Conservation (phyloP, 2,113 vertebrate genomes). For the Corythornis madagascariensis region DNA sequence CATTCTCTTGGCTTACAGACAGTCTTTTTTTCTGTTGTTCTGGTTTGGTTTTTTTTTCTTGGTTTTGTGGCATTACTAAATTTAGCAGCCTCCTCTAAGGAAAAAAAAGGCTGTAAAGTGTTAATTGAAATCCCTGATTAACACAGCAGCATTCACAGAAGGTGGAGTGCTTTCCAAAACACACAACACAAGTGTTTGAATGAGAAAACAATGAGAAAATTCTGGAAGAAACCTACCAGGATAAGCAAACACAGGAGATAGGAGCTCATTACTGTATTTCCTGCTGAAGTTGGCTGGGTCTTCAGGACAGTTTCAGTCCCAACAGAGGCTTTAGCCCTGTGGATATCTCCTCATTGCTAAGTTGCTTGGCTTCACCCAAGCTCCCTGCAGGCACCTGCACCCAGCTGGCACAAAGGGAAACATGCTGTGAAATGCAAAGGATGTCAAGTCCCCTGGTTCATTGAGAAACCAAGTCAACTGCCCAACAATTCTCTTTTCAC, state of each 20-base stretch:
- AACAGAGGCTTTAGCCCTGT: background rate
- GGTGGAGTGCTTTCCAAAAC: background rate
- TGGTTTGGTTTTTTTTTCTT: no score
- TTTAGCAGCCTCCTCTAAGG: constrained; percentile 18
- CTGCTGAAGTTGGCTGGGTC: background rate
- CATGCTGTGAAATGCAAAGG: background rate
- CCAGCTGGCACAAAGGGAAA: background rate
- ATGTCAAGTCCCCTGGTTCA: background rate
- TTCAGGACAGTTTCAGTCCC: background rate
- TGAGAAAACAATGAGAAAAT: background rate
- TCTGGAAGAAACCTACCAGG: background rate
- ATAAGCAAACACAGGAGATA: background rate
- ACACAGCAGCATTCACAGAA: background rate
- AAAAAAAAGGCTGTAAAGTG: constrained; percentile 5
- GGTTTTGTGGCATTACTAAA: background rate
- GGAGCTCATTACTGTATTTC: background rate
- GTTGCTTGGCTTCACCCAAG: background rate
- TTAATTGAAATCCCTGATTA: constrained; percentile 27
- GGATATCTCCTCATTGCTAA: background rate
- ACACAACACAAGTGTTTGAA: background rate
- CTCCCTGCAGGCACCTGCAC: background rate
- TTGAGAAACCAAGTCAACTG: background rate
- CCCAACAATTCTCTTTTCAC: background rate
- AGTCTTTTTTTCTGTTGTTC: background rate
- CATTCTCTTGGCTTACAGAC: background rate